These are phyloP conservation scores for Harpegnathos saltator DNA, from an alignment of 1,140 invertebrate genomes.

Conservation along the genomic window DNA sequence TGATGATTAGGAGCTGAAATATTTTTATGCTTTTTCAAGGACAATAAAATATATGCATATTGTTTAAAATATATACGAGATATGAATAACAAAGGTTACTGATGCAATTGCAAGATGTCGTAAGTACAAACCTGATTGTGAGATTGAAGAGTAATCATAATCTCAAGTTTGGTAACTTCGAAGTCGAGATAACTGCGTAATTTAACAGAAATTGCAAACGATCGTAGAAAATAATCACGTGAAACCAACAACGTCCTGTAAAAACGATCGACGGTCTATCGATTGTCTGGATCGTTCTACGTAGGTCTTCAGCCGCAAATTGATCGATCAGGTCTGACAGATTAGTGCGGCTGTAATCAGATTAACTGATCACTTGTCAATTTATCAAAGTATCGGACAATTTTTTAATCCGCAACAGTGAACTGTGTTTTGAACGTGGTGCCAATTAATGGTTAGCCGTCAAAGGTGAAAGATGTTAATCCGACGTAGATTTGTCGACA, in stretches of 20 bases:
- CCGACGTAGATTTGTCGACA: neutral
- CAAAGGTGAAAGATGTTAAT: conserved; percentile 7
- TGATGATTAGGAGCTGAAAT: neutral
- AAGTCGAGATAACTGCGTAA: neutral
- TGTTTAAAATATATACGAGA: neutral
- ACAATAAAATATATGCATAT: neutral
- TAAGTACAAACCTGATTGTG: conserved; percentile 82
- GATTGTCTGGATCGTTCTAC: neutral
- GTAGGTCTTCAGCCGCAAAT: neutral
- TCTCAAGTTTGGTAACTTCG: neutral
- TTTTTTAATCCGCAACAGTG: neutral
- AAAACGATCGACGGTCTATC: conserved; percentile 1
- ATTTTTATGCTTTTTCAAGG: neutral
- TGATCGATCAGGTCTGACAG: neutral
- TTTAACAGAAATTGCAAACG: neutral
- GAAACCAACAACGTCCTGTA: neutral
- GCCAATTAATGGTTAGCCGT: conserved; percentile 53
- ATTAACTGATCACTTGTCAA: conserved; percentile 41
- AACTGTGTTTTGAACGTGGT: conserved; percentile 27
- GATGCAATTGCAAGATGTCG: conserved; percentile 12
- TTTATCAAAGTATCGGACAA: conserved; percentile 20
- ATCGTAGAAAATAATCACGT: neutral
- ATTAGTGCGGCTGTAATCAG: neutral
- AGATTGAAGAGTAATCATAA: conserved; percentile 84
- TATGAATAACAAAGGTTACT: conserved; percentile 1